Evolutionary conservation across 2,797 vertebrate genomes (phyloP).

Genomic region (Adrianichthys oophorus): DNA sequence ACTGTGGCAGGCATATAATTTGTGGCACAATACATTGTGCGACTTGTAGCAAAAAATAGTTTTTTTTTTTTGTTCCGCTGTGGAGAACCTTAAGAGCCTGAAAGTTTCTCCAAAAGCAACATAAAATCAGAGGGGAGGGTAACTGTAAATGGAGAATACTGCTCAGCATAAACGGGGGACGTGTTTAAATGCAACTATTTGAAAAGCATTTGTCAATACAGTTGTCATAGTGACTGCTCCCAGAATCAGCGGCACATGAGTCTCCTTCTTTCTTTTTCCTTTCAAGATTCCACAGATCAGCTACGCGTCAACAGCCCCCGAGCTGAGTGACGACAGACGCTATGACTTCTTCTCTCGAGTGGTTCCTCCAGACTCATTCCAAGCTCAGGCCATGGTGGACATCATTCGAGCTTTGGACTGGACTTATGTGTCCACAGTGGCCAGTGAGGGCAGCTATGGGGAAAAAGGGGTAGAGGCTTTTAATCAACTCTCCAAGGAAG

Average conservation of each 20-base stretch:
- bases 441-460: conserved; percentile 97
- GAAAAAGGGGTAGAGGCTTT: conserved; percentile 99
- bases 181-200: conserved; percentile 23
- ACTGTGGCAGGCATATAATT: conserved; percentile 8
- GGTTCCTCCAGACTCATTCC: conserved; percentile 98
- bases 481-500: conserved; percentile 95
- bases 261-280: conserved; percentile 20
- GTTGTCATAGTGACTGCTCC: conserved; percentile 22
- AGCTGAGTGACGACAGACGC: conserved; percentile 95
- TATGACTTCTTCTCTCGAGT: conserved; percentile 99
- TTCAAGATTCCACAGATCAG: conserved; percentile 97
- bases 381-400: conserved; percentile 99
- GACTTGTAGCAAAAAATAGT: background rate
- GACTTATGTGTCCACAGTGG: conserved; percentile 96
- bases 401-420: conserved; percentile 93
- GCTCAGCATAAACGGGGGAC: conserved; percentile 7
- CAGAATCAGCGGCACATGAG: conserved; percentile 12
- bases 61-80: conserved; percentile 6
- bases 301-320: conserved; percentile 96
- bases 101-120: too few species aligned
- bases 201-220: conserved; percentile 26
- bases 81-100: background rate
- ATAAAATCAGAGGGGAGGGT: too few species aligned
- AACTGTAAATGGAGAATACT: conserved; percentile 12
- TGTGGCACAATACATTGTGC: conserved; percentile 10